phyloP scores from a whole-genome alignment of 30 jellyfish, hydroid and myxozoan genomes.

The Hydractinia symbiolongicarpus region DNA sequence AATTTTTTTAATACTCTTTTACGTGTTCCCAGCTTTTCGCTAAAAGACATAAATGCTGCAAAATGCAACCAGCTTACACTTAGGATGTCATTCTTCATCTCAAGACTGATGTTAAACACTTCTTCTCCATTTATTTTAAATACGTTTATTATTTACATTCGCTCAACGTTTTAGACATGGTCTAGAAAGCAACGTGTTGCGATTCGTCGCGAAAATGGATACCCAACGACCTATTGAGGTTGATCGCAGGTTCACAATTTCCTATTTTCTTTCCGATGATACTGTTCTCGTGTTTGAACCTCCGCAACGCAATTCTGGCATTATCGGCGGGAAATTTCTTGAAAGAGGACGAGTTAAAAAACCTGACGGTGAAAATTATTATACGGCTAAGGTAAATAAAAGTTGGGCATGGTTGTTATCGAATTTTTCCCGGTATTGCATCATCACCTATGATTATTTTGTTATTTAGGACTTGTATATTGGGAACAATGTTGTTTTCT shows the following conservation, averaged over 20 bases:
- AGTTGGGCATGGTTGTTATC: neutral
- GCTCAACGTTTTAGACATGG: conserved; percentile 53
- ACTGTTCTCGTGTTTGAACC: conserved; percentile 89
- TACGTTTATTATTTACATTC: too few species aligned
- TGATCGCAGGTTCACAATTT: conserved; percentile 86
- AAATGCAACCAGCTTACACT: too few species aligned
- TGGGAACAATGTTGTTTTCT: conserved; percentile 62
- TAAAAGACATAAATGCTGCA: too few species aligned
- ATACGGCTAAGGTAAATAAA: conserved; percentile 71
- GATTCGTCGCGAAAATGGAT: conserved; percentile 88
- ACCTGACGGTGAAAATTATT: conserved; percentile 64
- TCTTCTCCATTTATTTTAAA: too few species aligned
- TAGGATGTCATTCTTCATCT: too few species aligned
- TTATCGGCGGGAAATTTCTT: conserved; percentile 89
- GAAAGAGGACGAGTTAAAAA: conserved; percentile 82
- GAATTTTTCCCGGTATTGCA: too few species aligned
- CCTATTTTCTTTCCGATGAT: conserved; percentile 89
- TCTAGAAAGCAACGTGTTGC: conserved; percentile 77
- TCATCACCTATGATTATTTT: too few species aligned
- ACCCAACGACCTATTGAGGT: conserved; percentile 78
- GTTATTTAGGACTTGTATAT: conserved; percentile 60
- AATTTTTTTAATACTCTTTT: too few species aligned
- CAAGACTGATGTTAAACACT: too few species aligned
- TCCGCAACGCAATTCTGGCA: conserved; percentile 94
- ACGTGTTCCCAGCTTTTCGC: too few species aligned